Evolutionary conservation across 2,113 vertebrate genomes (phyloP).

Genomic region (Pelobates fuscus): DNA sequence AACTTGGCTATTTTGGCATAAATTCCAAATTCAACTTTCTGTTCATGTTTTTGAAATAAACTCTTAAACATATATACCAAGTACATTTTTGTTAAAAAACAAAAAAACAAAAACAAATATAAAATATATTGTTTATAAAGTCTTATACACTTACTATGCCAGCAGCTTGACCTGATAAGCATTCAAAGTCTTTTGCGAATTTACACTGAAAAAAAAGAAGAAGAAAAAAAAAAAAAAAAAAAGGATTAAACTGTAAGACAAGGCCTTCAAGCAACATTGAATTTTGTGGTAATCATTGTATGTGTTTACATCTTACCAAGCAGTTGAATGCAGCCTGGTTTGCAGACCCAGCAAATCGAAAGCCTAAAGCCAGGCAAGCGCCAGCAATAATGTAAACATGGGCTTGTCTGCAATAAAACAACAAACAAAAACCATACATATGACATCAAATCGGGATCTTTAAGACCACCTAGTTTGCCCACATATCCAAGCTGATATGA

Average conservation of each 20-base stretch:
- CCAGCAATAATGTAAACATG: constrained; percentile 96
- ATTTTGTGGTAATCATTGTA: background rate
- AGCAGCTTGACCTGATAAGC: constrained; percentile 82
- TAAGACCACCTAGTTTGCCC: too few species aligned
- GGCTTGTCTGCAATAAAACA: constrained; percentile 79
- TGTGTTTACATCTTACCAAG: constrained; percentile 72
- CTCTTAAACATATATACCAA: too few species aligned
- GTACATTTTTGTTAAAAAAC: too few species aligned
- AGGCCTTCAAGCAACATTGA: background rate
- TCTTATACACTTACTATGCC: constrained; percentile 79
- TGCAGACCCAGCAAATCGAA: constrained; percentile 94
- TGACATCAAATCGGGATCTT: too few species aligned
- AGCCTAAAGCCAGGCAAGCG: constrained; percentile 90
- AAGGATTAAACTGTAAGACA: constrained; percentile 8
- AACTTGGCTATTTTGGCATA: too few species aligned
- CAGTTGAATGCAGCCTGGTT: constrained; percentile 95
- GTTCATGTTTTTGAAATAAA: too few species aligned
- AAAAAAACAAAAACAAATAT: too few species aligned
- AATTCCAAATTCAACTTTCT: too few species aligned
- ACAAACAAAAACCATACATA: background rate
- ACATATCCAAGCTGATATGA: too few species aligned
- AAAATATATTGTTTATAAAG: too few species aligned
- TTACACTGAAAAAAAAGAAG: constrained; percentile 73
- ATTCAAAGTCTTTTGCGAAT: constrained; percentile 90
- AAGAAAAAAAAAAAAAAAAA: constrained; percentile 53